Evolutionary conservation across 53 echinoderm and acorn worm genomes (phyloP).

Genomic region (Paracentrotus lividus): DNA sequence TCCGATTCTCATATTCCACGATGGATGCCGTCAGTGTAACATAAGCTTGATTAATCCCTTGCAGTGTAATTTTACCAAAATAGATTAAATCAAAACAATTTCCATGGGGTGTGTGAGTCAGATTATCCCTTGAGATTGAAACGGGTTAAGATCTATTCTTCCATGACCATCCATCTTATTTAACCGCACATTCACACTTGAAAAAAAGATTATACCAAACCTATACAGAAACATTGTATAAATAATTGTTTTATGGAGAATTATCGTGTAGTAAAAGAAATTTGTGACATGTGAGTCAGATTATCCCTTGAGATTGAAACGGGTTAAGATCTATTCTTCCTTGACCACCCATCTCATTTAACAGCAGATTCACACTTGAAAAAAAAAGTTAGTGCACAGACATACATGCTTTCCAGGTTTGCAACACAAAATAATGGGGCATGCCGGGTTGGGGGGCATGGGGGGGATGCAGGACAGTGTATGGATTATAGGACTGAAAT

Average conservation of each 20-base stretch:
- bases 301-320: slow-evolving; percentile 42
- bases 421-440: too few species aligned
- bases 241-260: too few species aligned
- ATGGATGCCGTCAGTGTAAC: slow-evolving; percentile 18
- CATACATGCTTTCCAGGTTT: too few species aligned
- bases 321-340: not conserved
- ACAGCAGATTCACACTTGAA: not conserved
- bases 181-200: not conserved
- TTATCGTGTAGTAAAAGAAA: too few species aligned
- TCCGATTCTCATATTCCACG: not conserved
- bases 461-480: not conserved
- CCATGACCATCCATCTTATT: not conserved
- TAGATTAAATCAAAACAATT: slow-evolving; percentile 33
- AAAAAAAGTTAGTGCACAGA: too few species aligned
- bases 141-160: not conserved
- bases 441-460: not conserved
- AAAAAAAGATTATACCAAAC: too few species aligned
- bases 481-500: not conserved
- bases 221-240: too few species aligned
- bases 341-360: not conserved
- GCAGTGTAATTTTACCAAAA: slow-evolving; percentile 6
- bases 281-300: not conserved
- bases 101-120: slow-evolving; percentile 26
- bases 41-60: slow-evolving; percentile 34
- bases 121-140: slow-evolving; percentile 43